Evolutionary conservation across 2,888 invertebrate species (phyloP), one percentile per base, ranked within the genome.

Genomic region (Strigamia transsilvanica): DNA sequence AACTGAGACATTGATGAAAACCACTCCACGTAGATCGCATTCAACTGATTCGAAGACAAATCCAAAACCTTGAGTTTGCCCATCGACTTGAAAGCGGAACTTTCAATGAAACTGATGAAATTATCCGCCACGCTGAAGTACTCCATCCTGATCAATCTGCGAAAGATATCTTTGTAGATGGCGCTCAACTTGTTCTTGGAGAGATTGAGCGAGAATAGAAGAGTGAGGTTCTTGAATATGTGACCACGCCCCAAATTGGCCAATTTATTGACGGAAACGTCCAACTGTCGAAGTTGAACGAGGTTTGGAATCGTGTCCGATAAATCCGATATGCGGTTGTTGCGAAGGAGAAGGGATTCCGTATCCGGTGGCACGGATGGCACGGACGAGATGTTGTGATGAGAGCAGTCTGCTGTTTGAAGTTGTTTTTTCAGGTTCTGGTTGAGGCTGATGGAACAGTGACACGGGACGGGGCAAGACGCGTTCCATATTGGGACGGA

Each of bases 201-300:
- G 27, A 89, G 84, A 82, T 87, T 86, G n/a, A 89, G 85, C 34
- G 85, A 85, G 41, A 85, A 84, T 23, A 89, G 85, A 13, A 85
- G 85, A 12, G 85, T 85, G 78, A 87, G 84, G 79, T 87, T 87
- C 81, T 86, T 86, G 83, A 89, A 88, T 83, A 88, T 86, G 41
- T 85, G 85, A 21, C 86, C 86, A 34, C 86, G 85, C 13, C 87
- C 87, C 38, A 89, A 84, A 27, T 84, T 85, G 18, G 86, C 86
- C 42, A 89, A 85, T 77, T 85, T 85, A 83, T 89, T 89, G 82
- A 86, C 85, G 27, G 88, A 88, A 9, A 88, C 83, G 84, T 89
- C 88, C 77, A 89, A 85, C 66, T 86, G 85, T 82, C 85, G 84
- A 6, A 89, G 85, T n/a, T 85, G 82, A 12, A 85, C 83, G n/a